Evolutionary conservation across 1,140 invertebrate species (phyloP).

Genomic region (Cepaea nemoralis): DNA sequence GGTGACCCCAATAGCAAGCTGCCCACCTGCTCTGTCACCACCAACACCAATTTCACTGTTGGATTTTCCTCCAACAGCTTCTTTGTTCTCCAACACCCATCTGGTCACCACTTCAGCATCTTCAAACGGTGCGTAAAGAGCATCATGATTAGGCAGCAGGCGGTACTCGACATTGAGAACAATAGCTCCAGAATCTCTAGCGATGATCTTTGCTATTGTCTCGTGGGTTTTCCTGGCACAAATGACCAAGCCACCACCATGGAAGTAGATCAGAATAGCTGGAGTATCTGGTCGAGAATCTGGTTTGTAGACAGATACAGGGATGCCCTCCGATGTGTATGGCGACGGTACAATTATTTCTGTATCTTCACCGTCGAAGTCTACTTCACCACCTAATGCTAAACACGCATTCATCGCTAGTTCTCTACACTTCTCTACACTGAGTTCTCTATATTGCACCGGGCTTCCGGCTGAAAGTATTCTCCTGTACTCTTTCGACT

Average conservation of each 20-base stretch:
- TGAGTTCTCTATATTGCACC: slow-evolving; percentile 34
- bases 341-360: slow-evolving; percentile 49
- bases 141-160: slow-evolving; percentile 49
- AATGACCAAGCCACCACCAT: slow-evolving; percentile 48
- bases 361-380: slow-evolving; percentile 50
- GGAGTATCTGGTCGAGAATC: background rate
- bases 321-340: slow-evolving; percentile 14
- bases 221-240: slow-evolving; percentile 41
- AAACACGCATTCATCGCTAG: slow-evolving; percentile 23
- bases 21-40: slow-evolving; percentile 58
- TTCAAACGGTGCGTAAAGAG: slow-evolving; percentile 42
- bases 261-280: slow-evolving; percentile 50
- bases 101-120: slow-evolving; percentile 40
- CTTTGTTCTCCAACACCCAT: slow-evolving; percentile 48
- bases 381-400: slow-evolving; percentile 44
- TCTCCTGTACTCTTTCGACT: slow-evolving; percentile 49
- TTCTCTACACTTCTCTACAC: slow-evolving; percentile 45
- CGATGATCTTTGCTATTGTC: slow-evolving; percentile 33
- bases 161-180: slow-evolving; percentile 56
- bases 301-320: slow-evolving; percentile 42
- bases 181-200: slow-evolving; percentile 31
- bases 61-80: slow-evolving; percentile 39
- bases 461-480: background rate
- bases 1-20: slow-evolving; percentile 48
- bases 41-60: slow-evolving; percentile 56